Evolutionary conservation across 2,797 vertebrate species (phyloP).

Genomic region (Pelodytes ibericus): DNA sequence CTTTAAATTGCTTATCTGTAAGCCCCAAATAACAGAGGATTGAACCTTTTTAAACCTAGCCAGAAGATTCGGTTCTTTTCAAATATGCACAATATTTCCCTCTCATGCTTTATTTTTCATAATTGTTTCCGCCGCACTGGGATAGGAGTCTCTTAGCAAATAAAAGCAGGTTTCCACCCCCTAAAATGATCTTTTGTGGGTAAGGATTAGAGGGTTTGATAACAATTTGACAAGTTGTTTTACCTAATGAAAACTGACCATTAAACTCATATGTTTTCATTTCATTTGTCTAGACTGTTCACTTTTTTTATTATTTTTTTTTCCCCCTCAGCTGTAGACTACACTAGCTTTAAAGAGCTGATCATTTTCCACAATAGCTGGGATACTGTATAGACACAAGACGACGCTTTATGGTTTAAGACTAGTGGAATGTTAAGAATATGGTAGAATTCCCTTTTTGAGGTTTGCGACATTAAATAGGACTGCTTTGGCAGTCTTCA

Average conservation of each 20-base stretch:
- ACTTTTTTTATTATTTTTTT: conserved; percentile 42
- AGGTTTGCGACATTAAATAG: conserved; percentile 39
- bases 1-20: too few relatives aligned
- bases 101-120: background rate
- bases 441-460: conserved; percentile 30
- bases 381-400: conserved; percentile 33
- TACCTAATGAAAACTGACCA: conserved; percentile 45
- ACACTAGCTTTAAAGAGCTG: conserved; percentile 34
- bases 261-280: conserved; percentile 55
- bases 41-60: too few relatives aligned
- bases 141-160: conserved; percentile 33
- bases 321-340: conserved; percentile 34
- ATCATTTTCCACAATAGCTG: conserved; percentile 43
- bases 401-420: conserved; percentile 15
- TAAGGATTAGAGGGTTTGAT: conserved; percentile 42
- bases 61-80: too few relatives aligned
- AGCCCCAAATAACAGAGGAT: too few relatives aligned
- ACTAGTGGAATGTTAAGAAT: conserved; percentile 43
- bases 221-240: conserved; percentile 48
- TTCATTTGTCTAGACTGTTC: conserved; percentile 53
- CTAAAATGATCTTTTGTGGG: conserved; percentile 29
- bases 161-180: conserved; percentile 1
- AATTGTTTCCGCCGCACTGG: conserved; percentile 10
- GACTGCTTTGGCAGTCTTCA: conserved; percentile 25
- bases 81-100: too few relatives aligned